A percentile compares a stretch with the other conserved stretches of the same genome.
These are phyloP conservation scores for Phymanthus crucifer DNA, from an alignment of 92 coral and sea anemone genomes.

Conservation along the genomic window DNA sequence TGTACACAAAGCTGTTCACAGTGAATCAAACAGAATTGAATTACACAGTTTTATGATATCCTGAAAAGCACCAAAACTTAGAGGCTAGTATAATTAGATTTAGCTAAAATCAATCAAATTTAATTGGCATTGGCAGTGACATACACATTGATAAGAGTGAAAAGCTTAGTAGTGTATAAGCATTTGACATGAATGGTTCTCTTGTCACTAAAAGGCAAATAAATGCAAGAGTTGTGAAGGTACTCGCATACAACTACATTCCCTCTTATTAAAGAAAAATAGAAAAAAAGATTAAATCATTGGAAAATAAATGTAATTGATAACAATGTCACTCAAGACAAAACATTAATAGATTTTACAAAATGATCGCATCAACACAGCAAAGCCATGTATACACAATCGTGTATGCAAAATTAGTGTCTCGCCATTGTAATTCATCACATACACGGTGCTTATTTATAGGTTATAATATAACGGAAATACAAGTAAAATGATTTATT, in stretches of 20 bases:
- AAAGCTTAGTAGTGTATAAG: neutral
- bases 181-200: neutral
- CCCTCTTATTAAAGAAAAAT: neutral
- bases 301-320: neutral
- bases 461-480: neutral
- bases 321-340: neutral
- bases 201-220: neutral
- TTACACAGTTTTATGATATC: too few species aligned
- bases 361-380: neutral
- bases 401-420: neutral
- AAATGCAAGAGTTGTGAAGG: neutral
- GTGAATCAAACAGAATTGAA: too few species aligned
- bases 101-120: neutral
- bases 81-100: neutral
- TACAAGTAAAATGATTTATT: neutral
- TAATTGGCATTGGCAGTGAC: constrained; percentile 2
- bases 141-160: neutral
- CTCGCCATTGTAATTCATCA: neutral
- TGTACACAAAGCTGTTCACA: neutral
- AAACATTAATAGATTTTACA: neutral
- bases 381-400: constrained; percentile 1
- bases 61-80: neutral
- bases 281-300: neutral
- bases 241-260: neutral
- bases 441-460: neutral